Conservation (phyloP, 2,888 invertebrate species). For the Octodonta nipae region DNA sequence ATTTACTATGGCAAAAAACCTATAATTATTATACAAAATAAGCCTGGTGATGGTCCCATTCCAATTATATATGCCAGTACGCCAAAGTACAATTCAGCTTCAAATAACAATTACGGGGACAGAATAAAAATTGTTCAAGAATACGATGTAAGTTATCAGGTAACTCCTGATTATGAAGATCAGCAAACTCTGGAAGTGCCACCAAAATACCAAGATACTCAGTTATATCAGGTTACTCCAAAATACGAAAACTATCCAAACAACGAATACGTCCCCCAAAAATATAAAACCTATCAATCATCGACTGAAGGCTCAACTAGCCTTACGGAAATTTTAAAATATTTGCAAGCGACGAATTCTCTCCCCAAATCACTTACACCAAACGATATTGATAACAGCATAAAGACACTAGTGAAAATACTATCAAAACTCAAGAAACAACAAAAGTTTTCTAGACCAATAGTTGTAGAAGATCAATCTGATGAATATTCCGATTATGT, state of each 20-base stretch:
- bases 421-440: slow-evolving; percentile 52
- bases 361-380: slow-evolving; percentile 62
- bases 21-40: too few relatives aligned
- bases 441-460: slow-evolving; percentile 30
- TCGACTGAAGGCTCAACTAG: slow-evolving; percentile 23
- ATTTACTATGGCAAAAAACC: too few relatives aligned
- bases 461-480: slow-evolving; percentile 28
- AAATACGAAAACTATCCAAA: slow-evolving; percentile 6
- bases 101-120: too few relatives aligned
- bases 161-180: slow-evolving; percentile 5
- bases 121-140: too few relatives aligned
- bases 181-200: not conserved
- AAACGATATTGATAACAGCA: slow-evolving; percentile 66
- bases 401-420: slow-evolving; percentile 62
- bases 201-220: not conserved
- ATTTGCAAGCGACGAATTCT: slow-evolving; percentile 58
- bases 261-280: slow-evolving; percentile 1
- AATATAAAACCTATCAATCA: slow-evolving; percentile 1
- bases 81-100: too few relatives aligned
- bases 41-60: too few relatives aligned
- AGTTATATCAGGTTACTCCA: too few relatives aligned
- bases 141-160: slow-evolving; percentile 3
- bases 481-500: slow-evolving; percentile 20
- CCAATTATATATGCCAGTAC: too few relatives aligned
- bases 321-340: slow-evolving; percentile 50